Evolutionary conservation across 2,113 vertebrate species (phyloP), one percentile per base, ranked within the genome.

Genomic region (Lasiurus borealis): DNA sequence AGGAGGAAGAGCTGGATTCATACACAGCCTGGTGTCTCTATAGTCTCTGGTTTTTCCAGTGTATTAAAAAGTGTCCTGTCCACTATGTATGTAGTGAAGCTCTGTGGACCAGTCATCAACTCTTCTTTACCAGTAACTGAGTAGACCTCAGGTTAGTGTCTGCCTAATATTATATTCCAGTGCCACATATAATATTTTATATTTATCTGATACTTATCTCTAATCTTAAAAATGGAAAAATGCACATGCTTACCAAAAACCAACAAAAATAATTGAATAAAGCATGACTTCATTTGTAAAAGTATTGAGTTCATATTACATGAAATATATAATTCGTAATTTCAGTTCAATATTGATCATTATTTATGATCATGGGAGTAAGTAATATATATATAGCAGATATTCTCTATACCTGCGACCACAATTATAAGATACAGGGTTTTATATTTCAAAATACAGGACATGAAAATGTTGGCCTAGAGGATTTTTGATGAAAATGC

Each of bases 41-140:
- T 8, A 68, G 11, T 10, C 3, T 2, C 29, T 46, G 10, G 34
- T 36, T 6, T 68, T 87, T 54, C 12, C 16, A 14, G 2, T 11
- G 16, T 1, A 31, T 9, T 40, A 8, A 50, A 16, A 69, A 7
- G 12, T 68, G 1, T 1, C 6, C 2, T 76, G 1, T 23, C 34
- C 66, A 16, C 23, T 48, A 27, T 12, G 2, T 4, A 44, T n/a
- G 23, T 46, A 2, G 5, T 54, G 15, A 57, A 57, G 50, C 10
- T 69, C 5, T 34, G 2, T 40, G 44, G 19, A 14, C 52, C 10
- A 25, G 27, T 80, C 9, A 64, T 34, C 5, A 48, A 66, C 4
- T 80, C 4, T 19, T 85, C 40, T 48, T 85, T 88, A 7, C 80
- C 18, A 69, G 6, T 40, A 44, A 87, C 10, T 62, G 2, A 23